Base-by-base conservation (phyloP, 2,888 invertebrate genomes). In the Brachypterus glaber region DNA sequence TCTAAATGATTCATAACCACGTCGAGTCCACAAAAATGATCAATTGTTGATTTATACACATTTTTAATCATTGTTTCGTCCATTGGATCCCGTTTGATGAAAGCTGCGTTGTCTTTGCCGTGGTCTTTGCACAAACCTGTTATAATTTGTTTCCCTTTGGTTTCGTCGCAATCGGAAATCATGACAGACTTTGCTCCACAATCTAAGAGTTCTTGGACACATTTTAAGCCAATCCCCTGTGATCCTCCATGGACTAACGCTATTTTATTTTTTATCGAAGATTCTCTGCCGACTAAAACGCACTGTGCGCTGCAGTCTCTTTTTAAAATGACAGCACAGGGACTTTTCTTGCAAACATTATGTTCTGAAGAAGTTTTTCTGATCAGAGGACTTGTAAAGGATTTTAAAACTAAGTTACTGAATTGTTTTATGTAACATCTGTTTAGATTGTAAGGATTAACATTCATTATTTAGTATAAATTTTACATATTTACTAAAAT, bases 31-130 rank as follows among this genome's bases (percentile, higher is more conserved):
- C 61, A 60, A 47, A 62, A 64, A 11, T 46, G 45, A 3, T 45
- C 39, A 26, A 52, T 40, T 1, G 57, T 50, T 14, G 53, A 54
- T 5, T 56, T 55, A 4, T 55, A 62, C 4, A 65, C 57, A 32
- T 43, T 51, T 52, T 80, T 79, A 53, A 79, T 77, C 55, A 81
- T 77, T 12, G 74, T 73, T 55, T 77, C 77, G 57, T 80, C 79
- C 1, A 79, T 79, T 44, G 80, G 79, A 55, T 82, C 80, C 49
- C 79, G 78, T 40, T 74, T 75, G 49, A 78, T 78, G 54, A 79
- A 82, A 40, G 80, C 64, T 2, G 77, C 75, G 41, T 73, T 75
- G 55, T 77, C 75, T 47, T 76, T 70, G 26, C 81, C 80, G 53
- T 74, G 77, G 52, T 76, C 74, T 15, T 70, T 66, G 11, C 73